Conservation (phyloP, 2,888 invertebrate species). For the Thysanoteuthis rhombus region DNA sequence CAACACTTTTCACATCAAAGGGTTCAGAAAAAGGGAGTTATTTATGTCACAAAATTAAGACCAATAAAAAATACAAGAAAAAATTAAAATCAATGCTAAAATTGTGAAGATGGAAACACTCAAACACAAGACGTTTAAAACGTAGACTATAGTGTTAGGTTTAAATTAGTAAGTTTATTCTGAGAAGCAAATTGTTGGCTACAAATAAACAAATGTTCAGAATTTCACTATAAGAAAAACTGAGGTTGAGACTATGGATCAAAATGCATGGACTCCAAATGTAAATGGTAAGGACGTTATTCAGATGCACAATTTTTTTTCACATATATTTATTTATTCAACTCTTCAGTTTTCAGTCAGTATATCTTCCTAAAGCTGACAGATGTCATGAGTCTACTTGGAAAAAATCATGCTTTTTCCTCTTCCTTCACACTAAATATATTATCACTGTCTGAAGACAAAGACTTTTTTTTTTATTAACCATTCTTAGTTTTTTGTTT, state of each 20-base stretch:
- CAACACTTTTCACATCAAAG: no score
- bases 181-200: not conserved
- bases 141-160: not conserved
- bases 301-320: not conserved
- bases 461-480: not conserved
- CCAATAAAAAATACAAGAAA: no score
- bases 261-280: not conserved
- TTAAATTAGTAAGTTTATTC: not conserved
- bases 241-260: not conserved
- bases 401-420: not conserved
- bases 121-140: no score
- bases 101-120: no score
- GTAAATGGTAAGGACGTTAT: not conserved
- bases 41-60: no score
- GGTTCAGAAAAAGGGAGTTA: no score
- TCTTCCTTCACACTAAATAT: not conserved
- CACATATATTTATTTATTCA: not conserved
- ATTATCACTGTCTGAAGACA: not conserved
- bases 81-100: no score
- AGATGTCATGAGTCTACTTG: not conserved
- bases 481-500: not conserved
- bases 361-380: not conserved
- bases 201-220: not conserved
- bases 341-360: not conserved
- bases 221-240: not conserved